Conservation (phyloP, 2,797 vertebrate genomes). For the Megaceryle alcyon region DNA sequence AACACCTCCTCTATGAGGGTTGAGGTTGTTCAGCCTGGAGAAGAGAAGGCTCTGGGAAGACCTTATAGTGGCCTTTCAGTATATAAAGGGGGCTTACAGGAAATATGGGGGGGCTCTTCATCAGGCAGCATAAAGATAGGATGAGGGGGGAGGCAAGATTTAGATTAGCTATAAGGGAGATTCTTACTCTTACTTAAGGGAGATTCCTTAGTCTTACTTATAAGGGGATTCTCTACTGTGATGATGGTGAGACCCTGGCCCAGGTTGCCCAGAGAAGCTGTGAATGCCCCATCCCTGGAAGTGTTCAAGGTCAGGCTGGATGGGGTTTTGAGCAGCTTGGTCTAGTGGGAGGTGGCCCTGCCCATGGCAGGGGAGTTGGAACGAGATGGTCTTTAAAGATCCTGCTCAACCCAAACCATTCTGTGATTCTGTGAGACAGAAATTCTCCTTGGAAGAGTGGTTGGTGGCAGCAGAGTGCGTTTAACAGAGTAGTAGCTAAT, state of each 20-base stretch:
- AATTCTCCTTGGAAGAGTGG: background rate
- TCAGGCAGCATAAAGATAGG: background rate
- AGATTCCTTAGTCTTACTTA: no score
- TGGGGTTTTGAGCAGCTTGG: background rate
- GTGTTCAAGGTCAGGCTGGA: background rate
- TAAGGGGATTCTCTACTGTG: background rate
- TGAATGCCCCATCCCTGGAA: background rate
- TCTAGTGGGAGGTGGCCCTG: background rate
- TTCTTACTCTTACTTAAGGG: background rate
- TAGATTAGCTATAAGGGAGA: background rate
- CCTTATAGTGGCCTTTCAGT: background rate
- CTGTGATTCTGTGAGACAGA: background rate
- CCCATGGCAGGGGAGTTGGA: background rate
- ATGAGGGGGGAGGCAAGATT: background rate
- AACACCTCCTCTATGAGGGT: background rate
- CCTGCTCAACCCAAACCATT: background rate
- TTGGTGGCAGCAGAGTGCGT: rapidly evolving
- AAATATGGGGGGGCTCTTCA: background rate
- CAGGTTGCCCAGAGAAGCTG: background rate
- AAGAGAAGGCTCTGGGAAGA: background rate
- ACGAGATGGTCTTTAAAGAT: background rate
- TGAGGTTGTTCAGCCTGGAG: background rate
- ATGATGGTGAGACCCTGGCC: background rate
- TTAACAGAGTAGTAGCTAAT: background rate
- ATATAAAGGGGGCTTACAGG: background rate